Evolutionary conservation across 1,140 invertebrate genomes (phyloP), one percentile per base, ranked within the genome.

Genomic region (Leptopilina clavipes): DNA sequence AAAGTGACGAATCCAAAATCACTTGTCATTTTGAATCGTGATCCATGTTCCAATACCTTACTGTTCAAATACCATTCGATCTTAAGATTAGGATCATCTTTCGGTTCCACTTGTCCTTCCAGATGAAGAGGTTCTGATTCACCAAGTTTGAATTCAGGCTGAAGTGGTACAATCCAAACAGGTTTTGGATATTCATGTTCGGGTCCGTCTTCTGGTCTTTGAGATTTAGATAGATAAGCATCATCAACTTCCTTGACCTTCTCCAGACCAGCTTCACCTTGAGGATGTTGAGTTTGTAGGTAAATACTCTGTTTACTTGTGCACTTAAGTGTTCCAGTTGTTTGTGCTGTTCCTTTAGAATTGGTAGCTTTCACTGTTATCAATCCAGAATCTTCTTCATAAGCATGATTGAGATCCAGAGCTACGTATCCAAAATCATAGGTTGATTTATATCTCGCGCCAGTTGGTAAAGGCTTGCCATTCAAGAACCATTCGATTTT

Each of bases 41-140:
- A 94, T 79, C 95, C 96, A 86, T 96, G 95, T 81, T 96, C 95
- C 19, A 98, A 89, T 40, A 94, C 91, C 91, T 97, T 97, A 45
- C 97, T 96, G 86, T 98, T 98, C 84, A 98, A 96, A 88, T 96
- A 97, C 97, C 96, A 98, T 90, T 98, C 97, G 31, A 81, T 83
- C 82, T 94, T 96, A n/a, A 98, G 91, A 85, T 98, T 95, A 2
- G 98, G 98, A 93, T 99, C 98, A 87, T 98, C 95, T 88, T 98
- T 97, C 0, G 98, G 98, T 89, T 98, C 96, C 7, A 98, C 96
- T 86, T 96, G 95, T 70, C 95, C 97, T 90, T 99, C 97, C 76
- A 99, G 92, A 89, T 98, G 96, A 43, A 98, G 92, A 1, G 96
- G 92, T 89, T 98, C 94, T 48, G 96, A 95, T 92, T 99, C 98